phyloP scores from a whole-genome alignment of 2,797 vertebrate genomes.

The Pangasius sanitwongsei region DNA sequence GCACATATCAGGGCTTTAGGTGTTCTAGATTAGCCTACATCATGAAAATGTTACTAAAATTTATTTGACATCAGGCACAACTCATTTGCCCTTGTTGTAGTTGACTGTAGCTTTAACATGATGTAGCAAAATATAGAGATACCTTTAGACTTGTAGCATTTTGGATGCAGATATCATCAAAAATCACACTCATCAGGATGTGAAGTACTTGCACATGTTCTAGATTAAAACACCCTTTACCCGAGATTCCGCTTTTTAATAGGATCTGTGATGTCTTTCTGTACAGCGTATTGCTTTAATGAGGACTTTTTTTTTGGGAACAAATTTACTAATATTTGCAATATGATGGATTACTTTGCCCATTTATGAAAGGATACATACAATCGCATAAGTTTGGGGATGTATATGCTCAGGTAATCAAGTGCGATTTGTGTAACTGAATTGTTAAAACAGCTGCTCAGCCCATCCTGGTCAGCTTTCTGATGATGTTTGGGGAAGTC shows the following conservation, averaged over 20 bases:
- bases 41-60: constrained; percentile 55
- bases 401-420: constrained; percentile 73
- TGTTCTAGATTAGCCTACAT: constrained; percentile 5
- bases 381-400: constrained; percentile 73
- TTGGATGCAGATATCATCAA: constrained; percentile 71
- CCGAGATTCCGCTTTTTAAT: constrained; percentile 27
- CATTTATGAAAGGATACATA: constrained; percentile 62
- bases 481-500: constrained; percentile 8
- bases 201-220: constrained; percentile 77
- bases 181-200: constrained; percentile 55
- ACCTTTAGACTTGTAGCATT: constrained; percentile 78
- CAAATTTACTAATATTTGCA: constrained; percentile 43
- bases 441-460: constrained; percentile 44
- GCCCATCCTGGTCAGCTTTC: constrained; percentile 45
- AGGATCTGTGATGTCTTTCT: constrained; percentile 50
- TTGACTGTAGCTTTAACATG: constrained; percentile 83
- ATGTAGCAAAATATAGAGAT: constrained; percentile 80
- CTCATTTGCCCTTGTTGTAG: constrained; percentile 78
- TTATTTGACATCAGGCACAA: constrained; percentile 80
- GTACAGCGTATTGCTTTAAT: constrained; percentile 49
- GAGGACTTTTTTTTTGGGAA: constrained; percentile 35
- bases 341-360: constrained; percentile 52
- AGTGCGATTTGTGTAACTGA: constrained; percentile 67
- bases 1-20: constrained; percentile 36
- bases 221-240: constrained; percentile 55